Percentiles rank a stretch among this genome's conserved stretches.
Evolutionary conservation across 2,888 invertebrate genomes (phyloP).

Genomic region (Conchocele bisecta): DNA sequence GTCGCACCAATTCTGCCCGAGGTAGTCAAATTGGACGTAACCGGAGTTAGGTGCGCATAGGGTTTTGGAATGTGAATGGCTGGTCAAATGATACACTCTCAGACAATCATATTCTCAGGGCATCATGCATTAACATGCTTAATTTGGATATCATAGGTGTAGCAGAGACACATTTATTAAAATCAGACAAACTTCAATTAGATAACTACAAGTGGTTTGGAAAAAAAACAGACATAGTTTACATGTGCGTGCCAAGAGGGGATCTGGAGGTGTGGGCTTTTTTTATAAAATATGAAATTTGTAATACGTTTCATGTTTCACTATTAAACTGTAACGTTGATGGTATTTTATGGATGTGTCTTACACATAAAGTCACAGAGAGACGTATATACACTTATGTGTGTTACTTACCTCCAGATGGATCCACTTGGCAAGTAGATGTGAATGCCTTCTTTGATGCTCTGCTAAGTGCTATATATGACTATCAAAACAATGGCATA

Average conservation of each 20-base stretch:
- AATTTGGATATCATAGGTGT: slow-evolving; percentile 32
- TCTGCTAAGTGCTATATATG: neutral
- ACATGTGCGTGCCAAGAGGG: slow-evolving; percentile 16
- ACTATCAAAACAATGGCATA: neutral
- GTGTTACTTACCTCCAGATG: neutral
- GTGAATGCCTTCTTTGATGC: neutral
- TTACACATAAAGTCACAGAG: neutral
- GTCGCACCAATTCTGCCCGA: no score
- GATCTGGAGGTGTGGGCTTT: slow-evolving; percentile 26
- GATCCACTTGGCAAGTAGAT: neutral
- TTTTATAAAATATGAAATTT: neutral
- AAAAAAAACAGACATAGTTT: slow-evolving; percentile 15
- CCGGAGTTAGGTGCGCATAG: slow-evolving; percentile 4
- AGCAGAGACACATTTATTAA: slow-evolving; percentile 27
- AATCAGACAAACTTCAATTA: neutral
- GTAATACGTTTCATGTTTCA: neutral
- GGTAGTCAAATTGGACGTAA: neutral
- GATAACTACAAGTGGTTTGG: slow-evolving; percentile 30
- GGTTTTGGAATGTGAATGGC: slow-evolving; percentile 36
- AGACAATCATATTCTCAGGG: slow-evolving; percentile 10
- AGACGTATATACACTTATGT: neutral
- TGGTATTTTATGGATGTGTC: neutral
- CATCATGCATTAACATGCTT: neutral
- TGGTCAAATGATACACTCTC: neutral
- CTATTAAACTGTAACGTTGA: neutral